Evolutionary conservation across 2,888 invertebrate genomes (phyloP), one percentile per base, ranked within the genome.

Genomic region (Nudaria mundana): DNA sequence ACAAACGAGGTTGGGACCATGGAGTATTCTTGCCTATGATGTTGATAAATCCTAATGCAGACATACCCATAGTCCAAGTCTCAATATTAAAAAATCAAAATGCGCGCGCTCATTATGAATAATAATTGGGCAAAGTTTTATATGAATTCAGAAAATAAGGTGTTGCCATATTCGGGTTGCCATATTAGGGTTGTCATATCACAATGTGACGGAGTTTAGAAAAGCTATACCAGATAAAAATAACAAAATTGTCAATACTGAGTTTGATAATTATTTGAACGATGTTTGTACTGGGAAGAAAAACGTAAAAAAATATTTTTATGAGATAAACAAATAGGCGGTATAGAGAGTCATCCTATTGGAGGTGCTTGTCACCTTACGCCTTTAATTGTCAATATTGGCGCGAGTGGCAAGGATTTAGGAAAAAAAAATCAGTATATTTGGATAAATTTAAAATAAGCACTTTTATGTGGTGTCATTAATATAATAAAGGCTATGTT

Each of bases 21-120:
- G 76, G 76, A 50, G 69, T 73, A 2, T 76, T 76, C 22, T 66
- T 76, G 40, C 76, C 76, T 0, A 76, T 76, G 76, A 66, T 76
- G 64, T 32, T 76, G 6, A 66, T 75, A 0, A 64, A 73, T 10
- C 73, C 76, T 0, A 47, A 46, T n/a, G 74, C 75, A 0, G 54
- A 76, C 14, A 66, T 76, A 11, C 76, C 76, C 0, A 63, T 76
- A 5, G 41, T 76, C 1, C 76, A 76, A 52, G 40, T 76, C 14
- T 76, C 75, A 0, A 60, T 76, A 30, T 41, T 76, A 8, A 57
- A 57, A 15, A 74, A 63, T 13, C 75, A 76, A 47, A 47, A 71
- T 18, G 64, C 75, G 0, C 35, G 42, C 0, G 48, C 63, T 3
- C 76, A 76, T 51, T 74, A 58, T 16, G 58, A 62, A 5, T n/a